phyloP scores from a whole-genome alignment of 2,113 vertebrate species.

The Lamprotornis superbus region DNA sequence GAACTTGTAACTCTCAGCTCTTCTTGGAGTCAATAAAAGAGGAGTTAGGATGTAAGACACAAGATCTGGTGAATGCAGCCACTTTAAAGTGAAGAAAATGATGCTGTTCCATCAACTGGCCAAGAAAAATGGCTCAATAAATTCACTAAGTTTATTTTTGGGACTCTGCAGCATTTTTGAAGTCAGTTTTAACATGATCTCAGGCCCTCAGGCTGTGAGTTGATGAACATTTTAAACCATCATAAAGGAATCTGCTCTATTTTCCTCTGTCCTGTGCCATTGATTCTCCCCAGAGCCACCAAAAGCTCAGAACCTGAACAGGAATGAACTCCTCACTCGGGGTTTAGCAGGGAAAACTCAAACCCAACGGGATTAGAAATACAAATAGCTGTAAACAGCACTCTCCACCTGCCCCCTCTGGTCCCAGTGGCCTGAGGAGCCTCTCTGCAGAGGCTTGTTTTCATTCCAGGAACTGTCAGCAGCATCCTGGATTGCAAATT shows the following conservation, averaged over 20 bases:
- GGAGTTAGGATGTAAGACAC: neutral
- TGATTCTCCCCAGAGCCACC: neutral
- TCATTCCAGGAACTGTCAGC: neutral
- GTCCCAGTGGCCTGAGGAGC: neutral
- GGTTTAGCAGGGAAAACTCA: neutral
- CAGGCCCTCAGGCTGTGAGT: neutral
- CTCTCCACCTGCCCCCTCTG: neutral
- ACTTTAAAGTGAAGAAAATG: neutral
- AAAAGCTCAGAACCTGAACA: neutral
- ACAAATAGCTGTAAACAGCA: neutral
- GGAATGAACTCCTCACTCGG: neutral
- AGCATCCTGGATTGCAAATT: neutral
- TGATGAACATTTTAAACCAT: neutral
- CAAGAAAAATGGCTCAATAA: neutral
- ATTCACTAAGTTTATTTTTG: neutral
- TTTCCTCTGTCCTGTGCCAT: neutral
- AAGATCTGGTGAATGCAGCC: no score
- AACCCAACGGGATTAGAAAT: neutral
- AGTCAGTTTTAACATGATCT: neutral
- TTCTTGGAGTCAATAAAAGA: neutral
- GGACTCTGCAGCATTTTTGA: neutral
- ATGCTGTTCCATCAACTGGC: neutral
- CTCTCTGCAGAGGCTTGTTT: neutral
- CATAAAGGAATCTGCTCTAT: neutral
- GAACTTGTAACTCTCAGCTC: neutral